Evolutionary conservation across 2,113 vertebrate species (phyloP).

Genomic region (Antechinus stuartii): DNA sequence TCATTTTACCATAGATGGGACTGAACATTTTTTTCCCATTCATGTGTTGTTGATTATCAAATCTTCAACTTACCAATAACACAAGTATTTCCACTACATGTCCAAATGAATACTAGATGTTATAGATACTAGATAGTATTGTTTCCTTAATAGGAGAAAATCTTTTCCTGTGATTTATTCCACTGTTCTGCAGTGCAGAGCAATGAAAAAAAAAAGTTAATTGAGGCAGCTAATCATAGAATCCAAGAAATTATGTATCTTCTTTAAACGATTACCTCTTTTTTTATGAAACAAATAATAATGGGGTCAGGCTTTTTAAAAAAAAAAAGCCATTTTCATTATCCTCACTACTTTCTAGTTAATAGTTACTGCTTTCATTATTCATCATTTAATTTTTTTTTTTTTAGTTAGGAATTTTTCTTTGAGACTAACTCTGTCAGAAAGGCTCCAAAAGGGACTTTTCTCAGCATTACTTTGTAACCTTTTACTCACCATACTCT

Average conservation of each 20-base stretch:
- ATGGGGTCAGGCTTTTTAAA: constrained; percentile 50
- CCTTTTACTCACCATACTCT: constrained; percentile 23
- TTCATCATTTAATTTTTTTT: constrained; percentile 73
- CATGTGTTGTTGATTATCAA: constrained; percentile 57
- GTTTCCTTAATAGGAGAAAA: constrained; percentile 56
- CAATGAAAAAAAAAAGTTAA: constrained; percentile 40
- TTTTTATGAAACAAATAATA: constrained; percentile 75
- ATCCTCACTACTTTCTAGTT: constrained; percentile 75
- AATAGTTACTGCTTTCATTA: constrained; percentile 60
- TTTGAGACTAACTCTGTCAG: constrained; percentile 69
- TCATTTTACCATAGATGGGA: constrained; percentile 55
- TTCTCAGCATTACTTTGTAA: constrained; percentile 66
- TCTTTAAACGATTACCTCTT: constrained; percentile 56
- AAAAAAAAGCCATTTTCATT: constrained; percentile 74
- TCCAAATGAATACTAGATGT: constrained; percentile 44
- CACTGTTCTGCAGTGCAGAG: constrained; percentile 12
- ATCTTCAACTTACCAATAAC: constrained; percentile 39
- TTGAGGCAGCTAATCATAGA: constrained; percentile 46
- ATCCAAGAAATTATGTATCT: constrained; percentile 51
- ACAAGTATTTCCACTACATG: constrained; percentile 40
- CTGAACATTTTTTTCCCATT: constrained; percentile 29
- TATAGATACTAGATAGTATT: constrained; percentile 55
- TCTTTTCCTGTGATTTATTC: constrained; percentile 56
- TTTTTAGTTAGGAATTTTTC: constrained; percentile 77
- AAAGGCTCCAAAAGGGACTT: constrained; percentile 68